A percentile compares a stretch with the other conserved stretches of the same genome.
These are phyloP conservation scores for Cyclura pinguis DNA, from an alignment of 2,797 vertebrate species.

Conservation along the genomic window DNA sequence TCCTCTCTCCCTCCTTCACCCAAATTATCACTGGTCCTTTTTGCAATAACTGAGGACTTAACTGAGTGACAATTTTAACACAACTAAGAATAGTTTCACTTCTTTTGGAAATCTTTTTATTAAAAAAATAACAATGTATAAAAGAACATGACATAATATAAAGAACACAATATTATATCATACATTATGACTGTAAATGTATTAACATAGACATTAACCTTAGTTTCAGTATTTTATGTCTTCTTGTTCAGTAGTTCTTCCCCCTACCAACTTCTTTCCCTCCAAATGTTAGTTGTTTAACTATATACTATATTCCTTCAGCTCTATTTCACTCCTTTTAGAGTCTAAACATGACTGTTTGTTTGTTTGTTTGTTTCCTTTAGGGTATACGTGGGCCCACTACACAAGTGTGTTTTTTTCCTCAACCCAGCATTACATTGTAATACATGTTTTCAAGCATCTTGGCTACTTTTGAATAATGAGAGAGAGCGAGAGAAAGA, in stretches of 20 bases:
- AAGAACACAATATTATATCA: too few relatives aligned
- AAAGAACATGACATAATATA: too few relatives aligned
- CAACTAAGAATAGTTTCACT: neutral
- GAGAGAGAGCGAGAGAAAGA: neutral
- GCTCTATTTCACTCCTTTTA: neutral
- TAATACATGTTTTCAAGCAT: neutral
- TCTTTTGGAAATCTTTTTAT: neutral
- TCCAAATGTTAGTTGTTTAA: too few relatives aligned
- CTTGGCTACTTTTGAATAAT: too few relatives aligned
- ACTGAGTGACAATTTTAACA: neutral
- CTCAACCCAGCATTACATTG: neutral
- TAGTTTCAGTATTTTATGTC: too few relatives aligned
- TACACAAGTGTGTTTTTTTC: neutral
- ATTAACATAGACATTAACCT: too few relatives aligned
- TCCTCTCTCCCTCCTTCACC: neutral
- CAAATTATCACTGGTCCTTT: neutral
- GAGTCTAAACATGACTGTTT: neutral
- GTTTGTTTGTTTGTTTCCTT: neutral
- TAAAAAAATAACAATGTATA: too few relatives aligned
- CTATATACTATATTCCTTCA: too few relatives aligned
- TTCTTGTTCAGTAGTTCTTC: too few relatives aligned
- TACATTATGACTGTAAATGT: too few relatives aligned
- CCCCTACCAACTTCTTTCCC: too few relatives aligned
- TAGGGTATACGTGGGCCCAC: neutral
- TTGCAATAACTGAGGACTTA: neutral